Conservation (phyloP, 1,140 invertebrate genomes). For the Bombus difficillimus region DNA sequence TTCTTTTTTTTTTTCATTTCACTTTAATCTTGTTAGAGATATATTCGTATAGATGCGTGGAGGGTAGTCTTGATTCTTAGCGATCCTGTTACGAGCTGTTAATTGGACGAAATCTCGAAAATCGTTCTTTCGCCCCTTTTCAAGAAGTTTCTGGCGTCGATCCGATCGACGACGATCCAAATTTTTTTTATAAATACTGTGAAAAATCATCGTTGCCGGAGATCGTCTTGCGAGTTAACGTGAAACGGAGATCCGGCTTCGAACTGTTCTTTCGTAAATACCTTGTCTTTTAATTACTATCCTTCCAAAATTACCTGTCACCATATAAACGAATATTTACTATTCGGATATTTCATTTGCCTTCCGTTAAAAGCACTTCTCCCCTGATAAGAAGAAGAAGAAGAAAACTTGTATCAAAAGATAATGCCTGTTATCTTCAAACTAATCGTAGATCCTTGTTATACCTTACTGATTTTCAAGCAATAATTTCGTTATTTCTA, state of each 20-base stretch:
- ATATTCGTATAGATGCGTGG: not conserved
- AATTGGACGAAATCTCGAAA: slow-evolving; percentile 52
- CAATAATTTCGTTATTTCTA: not conserved
- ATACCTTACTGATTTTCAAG: no score
- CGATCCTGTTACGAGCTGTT: slow-evolving; percentile 33
- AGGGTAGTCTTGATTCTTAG: not conserved
- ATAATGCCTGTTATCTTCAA: not conserved
- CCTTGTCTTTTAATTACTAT: not conserved
- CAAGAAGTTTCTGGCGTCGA: not conserved
- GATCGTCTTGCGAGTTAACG: not conserved
- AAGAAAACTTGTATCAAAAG: not conserved
- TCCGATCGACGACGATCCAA: not conserved
- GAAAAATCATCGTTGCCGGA: not conserved
- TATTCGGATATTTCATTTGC: no score
- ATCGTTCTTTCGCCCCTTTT: not conserved
- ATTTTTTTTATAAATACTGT: no score
- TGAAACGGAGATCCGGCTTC: no score
- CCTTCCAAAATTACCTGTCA: not conserved
- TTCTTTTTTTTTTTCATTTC: not conserved
- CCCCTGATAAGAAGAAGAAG: fast-evolving
- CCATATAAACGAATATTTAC: not conserved
- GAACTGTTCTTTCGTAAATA: not conserved
- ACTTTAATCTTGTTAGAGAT: not conserved
- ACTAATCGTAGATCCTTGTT: no score
- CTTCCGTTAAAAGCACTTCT: not conserved